phyloP scores from a whole-genome alignment of 2,113 vertebrate genomes.

The Rhea americana region DNA sequence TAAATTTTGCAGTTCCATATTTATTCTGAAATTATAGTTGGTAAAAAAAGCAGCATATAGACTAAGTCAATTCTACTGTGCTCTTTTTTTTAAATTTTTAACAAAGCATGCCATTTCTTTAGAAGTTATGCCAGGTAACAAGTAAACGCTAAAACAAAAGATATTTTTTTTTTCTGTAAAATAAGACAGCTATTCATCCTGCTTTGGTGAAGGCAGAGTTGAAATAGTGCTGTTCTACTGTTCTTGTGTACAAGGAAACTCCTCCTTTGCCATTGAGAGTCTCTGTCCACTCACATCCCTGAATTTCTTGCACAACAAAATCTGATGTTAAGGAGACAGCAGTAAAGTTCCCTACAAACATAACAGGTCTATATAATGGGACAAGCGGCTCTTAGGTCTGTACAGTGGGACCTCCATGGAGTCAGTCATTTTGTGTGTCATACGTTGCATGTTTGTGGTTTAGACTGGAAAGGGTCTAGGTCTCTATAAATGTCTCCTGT shows the following conservation, averaged over 20 bases:
- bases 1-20: neutral
- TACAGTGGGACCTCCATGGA: neutral
- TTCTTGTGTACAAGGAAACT: neutral
- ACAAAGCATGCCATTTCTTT: neutral
- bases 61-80: neutral
- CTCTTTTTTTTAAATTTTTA: neutral
- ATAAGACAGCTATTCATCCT: neutral
- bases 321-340: neutral
- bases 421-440: neutral
- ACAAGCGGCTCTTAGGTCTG: neutral
- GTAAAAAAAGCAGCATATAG: neutral
- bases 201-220: neutral
- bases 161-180: neutral
- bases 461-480: neutral
- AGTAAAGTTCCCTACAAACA: neutral
- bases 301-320: neutral
- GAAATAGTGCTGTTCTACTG: neutral
- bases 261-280: neutral
- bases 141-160: neutral
- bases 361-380: neutral
- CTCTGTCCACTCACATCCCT: neutral
- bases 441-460: neutral
- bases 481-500: neutral
- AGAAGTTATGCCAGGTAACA: neutral
- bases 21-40: neutral